A percentile compares a stretch with the other conserved stretches of the same genome.
phyloP scores from a whole-genome alignment of 2,888 invertebrate genomes.

The Trissolcus brochymenae region DNA sequence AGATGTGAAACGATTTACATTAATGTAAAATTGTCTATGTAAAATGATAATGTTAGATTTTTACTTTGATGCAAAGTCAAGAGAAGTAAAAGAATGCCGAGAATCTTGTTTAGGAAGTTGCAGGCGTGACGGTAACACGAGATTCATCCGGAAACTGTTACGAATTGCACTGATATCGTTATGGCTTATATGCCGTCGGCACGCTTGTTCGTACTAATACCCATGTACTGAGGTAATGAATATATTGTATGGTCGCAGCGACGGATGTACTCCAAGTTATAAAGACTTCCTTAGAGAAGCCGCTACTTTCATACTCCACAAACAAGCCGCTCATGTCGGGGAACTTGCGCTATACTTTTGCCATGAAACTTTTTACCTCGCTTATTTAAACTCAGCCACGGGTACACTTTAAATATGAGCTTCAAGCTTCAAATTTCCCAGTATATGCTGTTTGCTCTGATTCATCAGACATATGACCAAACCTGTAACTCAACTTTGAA shows the following conservation, averaged over 20 bases:
- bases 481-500: background rate
- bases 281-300: slow-evolving; percentile 37
- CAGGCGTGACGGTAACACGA: slow-evolving; percentile 34
- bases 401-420: slow-evolving; percentile 31
- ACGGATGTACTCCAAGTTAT: slow-evolving; percentile 52
- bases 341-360: slow-evolving; percentile 29
- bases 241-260: slow-evolving; percentile 42
- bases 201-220: slow-evolving; percentile 44
- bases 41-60: background rate
- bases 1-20: too few species aligned
- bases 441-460: slow-evolving; percentile 9
- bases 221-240: slow-evolving; percentile 51
- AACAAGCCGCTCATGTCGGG: slow-evolving; percentile 41
- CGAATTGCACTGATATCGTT: slow-evolving; percentile 47
- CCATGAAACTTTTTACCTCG: slow-evolving; percentile 32
- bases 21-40: too few species aligned
- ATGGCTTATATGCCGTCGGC: slow-evolving; percentile 25
- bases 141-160: slow-evolving; percentile 47
- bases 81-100: slow-evolving; percentile 32
- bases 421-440: slow-evolving; percentile 36
- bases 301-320: slow-evolving; percentile 35
- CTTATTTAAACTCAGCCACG: slow-evolving; percentile 32
- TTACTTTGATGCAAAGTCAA: too few species aligned
- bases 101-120: slow-evolving; percentile 38
- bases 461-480: slow-evolving; percentile 15